Base-by-base conservation (phyloP, 2,888 invertebrate species). In the Sphinx pinastri region DNA sequence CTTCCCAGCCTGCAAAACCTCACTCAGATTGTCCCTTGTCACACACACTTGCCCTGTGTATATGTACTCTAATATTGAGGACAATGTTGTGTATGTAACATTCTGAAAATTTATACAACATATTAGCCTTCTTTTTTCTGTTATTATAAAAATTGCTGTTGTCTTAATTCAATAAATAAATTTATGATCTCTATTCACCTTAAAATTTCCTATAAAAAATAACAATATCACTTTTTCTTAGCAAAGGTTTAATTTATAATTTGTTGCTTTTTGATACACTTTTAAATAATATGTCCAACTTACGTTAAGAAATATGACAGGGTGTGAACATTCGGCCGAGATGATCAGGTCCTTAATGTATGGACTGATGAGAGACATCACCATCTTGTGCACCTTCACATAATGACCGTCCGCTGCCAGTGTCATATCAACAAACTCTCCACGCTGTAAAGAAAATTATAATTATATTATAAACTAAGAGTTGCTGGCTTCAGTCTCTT, bases 371-470 rank as follows among this genome's bases (percentile, higher is more conserved):
- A 93, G 83, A 0, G 92, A 91, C 70, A 93, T 73, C 13, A 93
- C 83, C 66, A 93, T 77, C 77, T 91, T 89, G 69, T 93, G 93
- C 1, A 93, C 93, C 74, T 92, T 93, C 2, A 93, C 92, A 70
- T 85, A 80, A 73, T 92, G 88, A 0, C 92, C 93, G 51, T 93
- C 92, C 2, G 93, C 92, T 7, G 92, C 93, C 52, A 94, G 71
- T 0, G 93, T 94, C 91, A 94, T 90, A 74, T 94, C 93, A 47
- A 94, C 93, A 79, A 93, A 92, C 72, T 93, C 92, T 11, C 88
- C 92, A 74, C 84, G 87, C 92, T 93, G 77, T 7, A 19, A 55
- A 12, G 19, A 16, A 2, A 19, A 10, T 38, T 38, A 38, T 38
- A 38, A n/a, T n/a, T n/a, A n/a, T n/a, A n/a, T n/a, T n/a, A 38